Conservation (phyloP, 92 coral and sea anemone genomes). For the Epizoanthus fatuus region DNA sequence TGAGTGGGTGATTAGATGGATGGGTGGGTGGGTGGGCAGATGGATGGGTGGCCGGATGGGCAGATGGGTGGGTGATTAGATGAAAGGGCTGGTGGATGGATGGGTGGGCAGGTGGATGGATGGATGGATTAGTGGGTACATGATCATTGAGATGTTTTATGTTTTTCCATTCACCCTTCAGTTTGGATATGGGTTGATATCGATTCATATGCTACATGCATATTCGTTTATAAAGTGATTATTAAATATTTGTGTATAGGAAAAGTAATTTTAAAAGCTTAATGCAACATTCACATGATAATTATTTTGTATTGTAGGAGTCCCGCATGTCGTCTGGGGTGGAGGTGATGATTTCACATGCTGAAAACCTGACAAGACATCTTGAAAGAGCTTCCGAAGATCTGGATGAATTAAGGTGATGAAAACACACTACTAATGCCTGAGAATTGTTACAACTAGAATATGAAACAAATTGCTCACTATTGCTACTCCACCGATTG, state of each 20-base stretch:
- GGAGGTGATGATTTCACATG: slow-evolving; percentile 91
- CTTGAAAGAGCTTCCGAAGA: slow-evolving; percentile 83
- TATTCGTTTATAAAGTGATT: background rate
- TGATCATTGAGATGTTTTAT: background rate
- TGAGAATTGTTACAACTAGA: background rate
- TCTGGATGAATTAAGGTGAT: slow-evolving; percentile 78
- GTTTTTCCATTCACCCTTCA: background rate
- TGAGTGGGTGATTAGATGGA: too few relatives aligned
- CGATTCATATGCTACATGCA: background rate
- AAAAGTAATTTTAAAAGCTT: too few relatives aligned
- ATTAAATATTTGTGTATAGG: too few relatives aligned
- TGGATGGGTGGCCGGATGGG: too few relatives aligned
- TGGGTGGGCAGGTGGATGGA: too few relatives aligned
- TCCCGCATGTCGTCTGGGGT: slow-evolving; percentile 96
- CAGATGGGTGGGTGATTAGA: too few relatives aligned
- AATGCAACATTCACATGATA: too few relatives aligned
- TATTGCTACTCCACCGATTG: too few relatives aligned
- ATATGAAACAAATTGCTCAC: background rate
- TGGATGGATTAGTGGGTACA: too few relatives aligned
- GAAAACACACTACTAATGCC: background rate
- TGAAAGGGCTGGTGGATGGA: too few relatives aligned
- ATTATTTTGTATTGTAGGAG: slow-evolving; percentile 65
- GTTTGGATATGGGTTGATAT: background rate
- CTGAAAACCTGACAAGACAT: slow-evolving; percentile 91
- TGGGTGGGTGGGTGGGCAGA: too few relatives aligned